Percentiles rank a stretch among this genome's conserved stretches.
Conservation (phyloP, 2,888 invertebrate species). For the Stenodema calcarata region DNA sequence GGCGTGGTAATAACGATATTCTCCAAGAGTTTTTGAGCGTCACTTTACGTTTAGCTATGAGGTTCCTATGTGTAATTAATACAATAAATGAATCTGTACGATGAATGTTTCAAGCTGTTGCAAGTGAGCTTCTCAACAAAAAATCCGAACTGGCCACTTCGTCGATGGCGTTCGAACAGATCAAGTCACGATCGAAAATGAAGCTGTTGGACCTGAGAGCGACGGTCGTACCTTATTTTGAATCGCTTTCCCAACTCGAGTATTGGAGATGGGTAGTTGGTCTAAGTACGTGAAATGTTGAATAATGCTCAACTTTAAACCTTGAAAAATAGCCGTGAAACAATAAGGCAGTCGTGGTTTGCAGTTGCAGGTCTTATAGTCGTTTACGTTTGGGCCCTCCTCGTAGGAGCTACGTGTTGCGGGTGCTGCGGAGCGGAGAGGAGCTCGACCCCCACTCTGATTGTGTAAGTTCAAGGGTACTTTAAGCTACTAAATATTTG, state of each 20-base stretch:
- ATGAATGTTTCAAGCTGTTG: conserved; percentile 64
- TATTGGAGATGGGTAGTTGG: conserved; percentile 71
- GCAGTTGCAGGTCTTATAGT: conserved; percentile 61
- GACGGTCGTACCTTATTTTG: conserved; percentile 41
- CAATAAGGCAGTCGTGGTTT: not conserved
- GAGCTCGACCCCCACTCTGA: conserved; percentile 61
- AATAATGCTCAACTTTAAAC: not conserved
- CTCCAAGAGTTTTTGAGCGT: no score
- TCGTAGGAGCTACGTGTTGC: conserved; percentile 62
- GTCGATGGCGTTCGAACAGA: conserved; percentile 67
- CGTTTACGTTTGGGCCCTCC: conserved; percentile 65
- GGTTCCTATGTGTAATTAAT: not conserved
- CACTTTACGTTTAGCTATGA: no score
- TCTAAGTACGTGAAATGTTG: conserved; percentile 64
- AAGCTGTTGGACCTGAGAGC: conserved; percentile 62
- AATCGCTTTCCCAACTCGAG: conserved; percentile 66
- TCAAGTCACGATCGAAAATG: conserved; percentile 66
- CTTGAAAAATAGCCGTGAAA: no score
- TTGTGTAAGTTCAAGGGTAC: conserved; percentile 59
- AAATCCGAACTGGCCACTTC: conserved; percentile 68
- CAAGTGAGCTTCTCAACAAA: conserved; percentile 67
- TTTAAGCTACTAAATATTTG: no score
- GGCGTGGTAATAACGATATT: no score
- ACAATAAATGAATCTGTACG: not conserved
- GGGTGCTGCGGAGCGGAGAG: conserved; percentile 63